Evolutionary conservation across 1,140 invertebrate genomes (phyloP), one percentile per base, ranked within the genome.

Genomic region (Tetragnatha versicolor): DNA sequence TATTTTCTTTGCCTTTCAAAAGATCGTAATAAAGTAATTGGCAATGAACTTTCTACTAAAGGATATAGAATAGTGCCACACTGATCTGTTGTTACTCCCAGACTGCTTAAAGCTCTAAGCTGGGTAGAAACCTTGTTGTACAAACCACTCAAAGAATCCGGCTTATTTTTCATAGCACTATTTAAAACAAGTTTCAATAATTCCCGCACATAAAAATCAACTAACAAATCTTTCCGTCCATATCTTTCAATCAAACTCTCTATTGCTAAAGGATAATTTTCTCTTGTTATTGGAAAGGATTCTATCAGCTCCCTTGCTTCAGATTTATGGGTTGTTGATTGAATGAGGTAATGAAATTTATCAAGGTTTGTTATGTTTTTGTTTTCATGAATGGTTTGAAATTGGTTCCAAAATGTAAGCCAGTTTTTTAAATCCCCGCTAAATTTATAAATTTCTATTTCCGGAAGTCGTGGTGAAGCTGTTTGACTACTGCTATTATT

Each of bases 311-410:
- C 39, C 17, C 39, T 42, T 9, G 39, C 39, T 42, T 42, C 39
- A 37, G 3, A 4, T 4, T 42, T 42, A 3, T 22, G 4, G 35
- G n/a, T 42, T 37, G 60, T 63, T 3, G 17, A 63, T 20, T 37
- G 37, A 63, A 35, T 63, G 3, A 63, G 39, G 39, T 63, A 63
- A 63, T 63, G 60, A 42, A 63, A 63, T 63, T 63, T 42, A 42
- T 63, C 60, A 20, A 3, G 4, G 9, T 35, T 10, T 7, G 29
- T 63, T 63, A 63, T 10, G 20, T 63, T 42, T 35, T 7, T 37
- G 10, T 42, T 63, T 25, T 63, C 31, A 20, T 63, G 60, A n/a
- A 63, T 63, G 17, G 20, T 63, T 63, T n/a, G n/a, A 37, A 63
- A 63, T 37, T 63, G 60, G n/a, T 63, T 37, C 60, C 10, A 63